Evolutionary conservation across 2,113 vertebrate species (phyloP), one percentile per base, ranked within the genome.

Genomic region (Brachirus orientalis): DNA sequence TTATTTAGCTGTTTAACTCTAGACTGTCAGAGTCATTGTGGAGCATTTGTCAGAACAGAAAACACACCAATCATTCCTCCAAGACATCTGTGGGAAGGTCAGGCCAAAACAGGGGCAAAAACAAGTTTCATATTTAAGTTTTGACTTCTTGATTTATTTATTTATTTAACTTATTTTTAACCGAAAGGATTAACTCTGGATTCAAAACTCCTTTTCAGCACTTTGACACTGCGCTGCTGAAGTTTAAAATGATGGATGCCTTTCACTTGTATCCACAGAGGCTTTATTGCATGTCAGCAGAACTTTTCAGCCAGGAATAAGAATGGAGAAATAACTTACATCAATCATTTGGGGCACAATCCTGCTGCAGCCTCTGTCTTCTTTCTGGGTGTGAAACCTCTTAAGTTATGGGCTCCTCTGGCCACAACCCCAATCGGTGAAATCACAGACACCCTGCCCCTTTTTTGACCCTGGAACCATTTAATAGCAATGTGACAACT

Each of bases 241-340:
- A 43, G 65, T 78, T 79, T 58, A 40, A 75, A 56, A 81, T 84
- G 85, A 89, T 83, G 77, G 77, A 89, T 86, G 83, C 55, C 54
- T 82, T 63, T 80, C 78, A 69, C 66, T 75, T 17, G 50, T 40
- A 59, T 67, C 77, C 75, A 73, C 66, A 41, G 50, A 56, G 67
- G 62, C 50, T 84, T 82, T 79, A 44, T 59, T 60, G 61, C 59
- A 17, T 51, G 80, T 87, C 85, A 89, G 82, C 87, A 83, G 69
- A 85, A 82, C 63, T 73, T 72, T 75, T 82, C 63, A 82, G 76
- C 62, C 75, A 77, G 79, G 51, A 86, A 83, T 70, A 83, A 83
- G 72, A 75, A 69, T 53, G 14, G 55, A 86, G 65, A 77, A 86
- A 81, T 79, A 79, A 82, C 75, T 78, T 43, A 58, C 77, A 86